phyloP scores from a whole-genome alignment of 2,888 invertebrate genomes.

The Athetis lepigone region DNA sequence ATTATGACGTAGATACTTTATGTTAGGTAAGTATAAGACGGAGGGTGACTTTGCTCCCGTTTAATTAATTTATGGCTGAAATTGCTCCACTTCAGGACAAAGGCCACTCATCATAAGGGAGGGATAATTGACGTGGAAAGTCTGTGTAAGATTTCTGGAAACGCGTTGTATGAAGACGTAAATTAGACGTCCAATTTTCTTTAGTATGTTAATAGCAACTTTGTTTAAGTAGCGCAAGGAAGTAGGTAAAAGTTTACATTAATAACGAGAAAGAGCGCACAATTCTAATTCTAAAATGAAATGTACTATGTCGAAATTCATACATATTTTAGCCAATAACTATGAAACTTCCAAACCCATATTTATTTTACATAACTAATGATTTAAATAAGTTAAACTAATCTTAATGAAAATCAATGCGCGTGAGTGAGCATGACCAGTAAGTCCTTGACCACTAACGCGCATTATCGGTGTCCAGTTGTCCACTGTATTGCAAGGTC shows the following conservation, averaged over 20 bases:
- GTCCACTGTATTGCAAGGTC: slow-evolving; percentile 45
- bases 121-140: not conserved
- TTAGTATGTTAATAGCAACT: no score
- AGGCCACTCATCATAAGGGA: not conserved
- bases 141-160: not conserved
- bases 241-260: no score
- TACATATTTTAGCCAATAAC: no score
- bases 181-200: not conserved
- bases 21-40: not conserved
- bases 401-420: slow-evolving; percentile 18
- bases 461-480: slow-evolving; percentile 24
- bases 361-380: not conserved
- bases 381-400: slow-evolving; percentile 4
- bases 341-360: not conserved
- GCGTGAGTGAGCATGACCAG: slow-evolving; percentile 26
- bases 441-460: slow-evolving; percentile 26
- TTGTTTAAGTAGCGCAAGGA: no score
- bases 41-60: not conserved
- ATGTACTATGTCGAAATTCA: no score
- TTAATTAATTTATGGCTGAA: slow-evolving; percentile 24
- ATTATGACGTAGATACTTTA: not conserved
- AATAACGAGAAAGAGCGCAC: no score
- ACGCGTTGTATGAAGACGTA: not conserved
- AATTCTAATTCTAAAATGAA: no score
- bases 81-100: slow-evolving; percentile 11